phyloP scores from a whole-genome alignment of 2,797 vertebrate genomes.

The Silurus lanzhouensis region DNA sequence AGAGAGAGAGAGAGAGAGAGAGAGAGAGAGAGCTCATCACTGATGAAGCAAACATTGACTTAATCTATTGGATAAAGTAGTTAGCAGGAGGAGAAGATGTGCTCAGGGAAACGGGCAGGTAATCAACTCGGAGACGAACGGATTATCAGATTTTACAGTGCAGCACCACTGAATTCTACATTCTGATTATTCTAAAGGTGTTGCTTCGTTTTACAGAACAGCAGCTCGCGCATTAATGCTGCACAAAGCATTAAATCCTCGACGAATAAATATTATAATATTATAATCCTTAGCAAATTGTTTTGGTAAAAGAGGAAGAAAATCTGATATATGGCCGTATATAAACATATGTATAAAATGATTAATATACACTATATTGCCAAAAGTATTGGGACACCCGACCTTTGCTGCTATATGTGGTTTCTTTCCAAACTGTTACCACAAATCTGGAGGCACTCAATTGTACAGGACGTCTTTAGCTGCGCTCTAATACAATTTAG shows the following conservation, averaged over 20 bases:
- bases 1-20: background rate
- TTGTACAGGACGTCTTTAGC: too few relatives aligned
- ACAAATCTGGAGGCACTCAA: too few relatives aligned
- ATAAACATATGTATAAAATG: too few relatives aligned
- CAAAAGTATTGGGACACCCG: too few relatives aligned
- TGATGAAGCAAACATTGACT: constrained; percentile 71
- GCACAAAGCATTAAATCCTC: background rate
- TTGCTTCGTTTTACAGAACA: background rate
- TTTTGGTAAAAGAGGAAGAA: background rate
- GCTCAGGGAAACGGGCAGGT: constrained; percentile 61
- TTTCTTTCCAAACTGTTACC: too few relatives aligned
- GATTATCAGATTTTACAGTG: constrained; percentile 3
- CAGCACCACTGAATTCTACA: background rate
- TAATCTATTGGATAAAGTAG: constrained; percentile 46
- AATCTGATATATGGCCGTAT: too few relatives aligned
- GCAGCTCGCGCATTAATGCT: background rate
- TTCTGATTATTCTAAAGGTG: background rate
- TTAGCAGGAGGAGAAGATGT: constrained; percentile 53
- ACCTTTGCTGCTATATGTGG: too few relatives aligned
- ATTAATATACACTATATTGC: too few relatives aligned
- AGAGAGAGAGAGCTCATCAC: constrained; percentile 63
- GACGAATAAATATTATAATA: background rate
- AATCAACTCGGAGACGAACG: constrained; percentile 66
- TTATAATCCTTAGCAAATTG: background rate
- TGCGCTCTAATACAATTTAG: too few relatives aligned